phyloP scores from a whole-genome alignment of 2,888 invertebrate genomes.

The Orchestes rusci region DNA sequence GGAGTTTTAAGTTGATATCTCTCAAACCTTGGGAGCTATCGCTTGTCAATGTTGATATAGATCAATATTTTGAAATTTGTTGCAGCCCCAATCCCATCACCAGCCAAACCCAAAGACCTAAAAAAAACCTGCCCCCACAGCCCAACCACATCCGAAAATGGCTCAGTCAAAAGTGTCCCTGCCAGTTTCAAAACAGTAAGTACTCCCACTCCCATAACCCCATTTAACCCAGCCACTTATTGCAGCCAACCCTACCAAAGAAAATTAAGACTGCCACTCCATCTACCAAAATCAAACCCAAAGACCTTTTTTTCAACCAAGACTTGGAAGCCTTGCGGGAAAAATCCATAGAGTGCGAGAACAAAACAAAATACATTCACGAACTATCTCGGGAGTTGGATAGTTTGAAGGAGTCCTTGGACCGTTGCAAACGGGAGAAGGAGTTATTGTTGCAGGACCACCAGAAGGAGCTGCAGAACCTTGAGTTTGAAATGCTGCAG shows the following conservation, averaged over 20 bases:
- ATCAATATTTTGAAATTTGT: background rate
- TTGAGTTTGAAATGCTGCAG: conserved; percentile 38
- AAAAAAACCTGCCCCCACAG: conserved; percentile 26
- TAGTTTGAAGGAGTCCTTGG: conserved; percentile 45
- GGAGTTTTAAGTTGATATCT: too few relatives aligned
- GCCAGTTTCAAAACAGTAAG: conserved; percentile 41
- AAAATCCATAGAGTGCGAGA: conserved; percentile 49
- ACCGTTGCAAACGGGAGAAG: conserved; percentile 40
- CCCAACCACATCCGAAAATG: conserved; percentile 33
- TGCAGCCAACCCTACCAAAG: conserved; percentile 37
- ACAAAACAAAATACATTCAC: conserved; percentile 47
- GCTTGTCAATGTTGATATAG: too few relatives aligned
- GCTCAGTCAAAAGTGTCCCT: conserved; percentile 31
- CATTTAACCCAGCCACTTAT: conserved; percentile 9
- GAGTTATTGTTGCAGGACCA: conserved; percentile 32
- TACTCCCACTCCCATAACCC: conserved; percentile 6
- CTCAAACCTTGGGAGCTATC: too few relatives aligned
- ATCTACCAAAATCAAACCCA: conserved; percentile 25
- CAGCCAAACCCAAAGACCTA: conserved; percentile 7
- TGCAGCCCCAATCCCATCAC: background rate
- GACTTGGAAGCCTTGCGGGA: conserved; percentile 45
- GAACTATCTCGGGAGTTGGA: conserved; percentile 48
- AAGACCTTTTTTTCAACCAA: conserved; percentile 19
- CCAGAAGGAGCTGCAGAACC: conserved; percentile 34
- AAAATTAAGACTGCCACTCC: conserved; percentile 28